Evolutionary conservation across 2,797 vertebrate genomes (phyloP), one percentile per base, ranked within the genome.

Genomic region (Tinamus major): DNA sequence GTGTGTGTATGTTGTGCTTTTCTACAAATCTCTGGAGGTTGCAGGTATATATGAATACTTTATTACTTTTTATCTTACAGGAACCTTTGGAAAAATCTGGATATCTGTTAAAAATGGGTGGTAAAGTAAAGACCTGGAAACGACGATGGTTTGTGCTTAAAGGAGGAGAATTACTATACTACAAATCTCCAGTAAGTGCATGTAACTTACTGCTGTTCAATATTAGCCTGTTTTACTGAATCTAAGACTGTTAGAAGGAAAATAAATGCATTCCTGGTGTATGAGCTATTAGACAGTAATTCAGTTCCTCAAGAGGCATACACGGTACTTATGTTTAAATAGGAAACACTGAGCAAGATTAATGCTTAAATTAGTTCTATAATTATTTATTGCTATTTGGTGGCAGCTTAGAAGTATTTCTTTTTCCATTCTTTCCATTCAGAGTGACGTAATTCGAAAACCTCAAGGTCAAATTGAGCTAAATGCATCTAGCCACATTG

Each of bases 101-200:
- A 9, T 99, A 99, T 96, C 98, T 99, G 94, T 94, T 99, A 95
- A 99, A 99, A 98, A 99, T 99, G 99, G 98, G 99, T 44, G 99
- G 98, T 19, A 99, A 98, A 98, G 98, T 99, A 95, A 99, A 99
- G 97, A 99, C 98, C 16, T 99, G 99, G 99, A 99, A 99, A 96
- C 98, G 99, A 93, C 98, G 98, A 88, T 99, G 99, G 99, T 99
- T 99, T 96, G 98, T 99, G 82, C 98, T 99, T 58, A 99, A 99
- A 98, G 99, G 99, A 24, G 99, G 99, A 19, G 99, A 99, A 97
- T 97, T 99, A 94, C 98, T 99, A 2, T 99, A 99, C 96, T 99
- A 98, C 96, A 99, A 99, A 96, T 99, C 99, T 92, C 99, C 99
- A 18, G 99, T 99, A 96, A 98, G 99, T 98, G 71, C 61, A 33